Conservation (phyloP, 2,113 vertebrate species). For the Riparia riparia region DNA sequence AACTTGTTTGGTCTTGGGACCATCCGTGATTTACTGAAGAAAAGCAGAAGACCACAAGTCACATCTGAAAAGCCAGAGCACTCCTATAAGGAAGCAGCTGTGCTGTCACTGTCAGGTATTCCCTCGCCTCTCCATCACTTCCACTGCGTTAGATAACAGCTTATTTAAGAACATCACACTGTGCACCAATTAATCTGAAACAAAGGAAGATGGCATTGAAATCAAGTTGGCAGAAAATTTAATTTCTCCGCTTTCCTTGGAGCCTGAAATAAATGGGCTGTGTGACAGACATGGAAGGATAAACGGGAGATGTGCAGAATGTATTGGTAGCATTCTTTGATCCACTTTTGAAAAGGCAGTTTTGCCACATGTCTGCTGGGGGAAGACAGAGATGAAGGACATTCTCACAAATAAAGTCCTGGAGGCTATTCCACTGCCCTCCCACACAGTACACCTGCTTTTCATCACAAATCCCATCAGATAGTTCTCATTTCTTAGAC, state of each 20-base stretch:
- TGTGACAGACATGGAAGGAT: not conserved
- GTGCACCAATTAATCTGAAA: not conserved
- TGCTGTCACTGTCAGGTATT: not conserved
- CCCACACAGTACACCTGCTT: slow-evolving; percentile 40
- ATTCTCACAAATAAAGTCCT: slow-evolving; percentile 21
- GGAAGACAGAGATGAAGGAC: not conserved
- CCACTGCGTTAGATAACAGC: not conserved
- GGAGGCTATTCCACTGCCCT: slow-evolving; percentile 9
- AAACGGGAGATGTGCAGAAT: not conserved
- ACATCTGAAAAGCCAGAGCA: not conserved
- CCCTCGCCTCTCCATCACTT: not conserved
- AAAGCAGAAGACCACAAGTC: not conserved
- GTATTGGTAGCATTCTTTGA: not conserved
- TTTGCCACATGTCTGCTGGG: not conserved
- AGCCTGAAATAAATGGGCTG: not conserved
- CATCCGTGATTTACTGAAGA: not conserved
- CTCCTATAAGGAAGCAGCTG: not conserved
- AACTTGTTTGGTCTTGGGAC: not conserved
- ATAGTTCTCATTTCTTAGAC: not conserved
- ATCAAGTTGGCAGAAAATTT: slow-evolving; percentile 3
- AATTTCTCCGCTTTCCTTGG: slow-evolving; percentile 2
- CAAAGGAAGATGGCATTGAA: not conserved
- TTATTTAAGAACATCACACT: not conserved
- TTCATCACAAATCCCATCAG: not conserved
- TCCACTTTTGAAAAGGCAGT: slow-evolving; percentile 6